Conservation (phyloP, 2,113 vertebrate genomes). For the Cricetomys ansorgei region DNA sequence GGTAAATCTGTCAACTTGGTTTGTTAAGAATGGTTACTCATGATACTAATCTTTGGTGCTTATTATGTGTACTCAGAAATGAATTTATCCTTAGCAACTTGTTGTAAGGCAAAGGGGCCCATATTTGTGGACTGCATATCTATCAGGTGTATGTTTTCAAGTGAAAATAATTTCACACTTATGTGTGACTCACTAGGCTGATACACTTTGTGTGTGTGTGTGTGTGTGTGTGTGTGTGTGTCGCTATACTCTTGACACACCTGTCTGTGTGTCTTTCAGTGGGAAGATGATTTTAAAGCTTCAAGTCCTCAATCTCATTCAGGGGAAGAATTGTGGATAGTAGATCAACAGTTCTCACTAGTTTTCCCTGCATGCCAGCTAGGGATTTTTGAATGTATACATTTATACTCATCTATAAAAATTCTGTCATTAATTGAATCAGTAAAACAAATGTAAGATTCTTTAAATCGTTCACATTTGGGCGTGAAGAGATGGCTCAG, state of each 20-base stretch:
- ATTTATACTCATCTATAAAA: constrained; percentile 5
- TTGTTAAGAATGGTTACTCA: neutral
- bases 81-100: constrained; percentile 30
- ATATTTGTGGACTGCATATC: neutral
- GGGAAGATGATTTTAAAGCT: neutral
- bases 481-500: neutral
- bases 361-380: neutral
- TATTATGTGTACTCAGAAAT: neutral
- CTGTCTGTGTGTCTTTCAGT: neutral
- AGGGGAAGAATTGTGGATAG: constrained; percentile 5
- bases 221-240: too few species aligned
- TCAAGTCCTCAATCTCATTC: neutral
- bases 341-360: neutral
- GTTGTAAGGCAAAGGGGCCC: neutral
- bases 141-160: neutral
- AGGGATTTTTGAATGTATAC: neutral
- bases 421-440: neutral
- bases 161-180: neutral
- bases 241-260: too few species aligned
- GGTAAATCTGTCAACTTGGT: neutral
- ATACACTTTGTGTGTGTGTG: neutral
- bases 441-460: neutral
- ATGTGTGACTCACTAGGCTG: neutral
- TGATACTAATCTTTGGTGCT: neutral
- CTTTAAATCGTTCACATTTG: neutral